Base-by-base conservation (phyloP, 2,888 invertebrate genomes). In the Ectropis crepuscularia region DNA sequence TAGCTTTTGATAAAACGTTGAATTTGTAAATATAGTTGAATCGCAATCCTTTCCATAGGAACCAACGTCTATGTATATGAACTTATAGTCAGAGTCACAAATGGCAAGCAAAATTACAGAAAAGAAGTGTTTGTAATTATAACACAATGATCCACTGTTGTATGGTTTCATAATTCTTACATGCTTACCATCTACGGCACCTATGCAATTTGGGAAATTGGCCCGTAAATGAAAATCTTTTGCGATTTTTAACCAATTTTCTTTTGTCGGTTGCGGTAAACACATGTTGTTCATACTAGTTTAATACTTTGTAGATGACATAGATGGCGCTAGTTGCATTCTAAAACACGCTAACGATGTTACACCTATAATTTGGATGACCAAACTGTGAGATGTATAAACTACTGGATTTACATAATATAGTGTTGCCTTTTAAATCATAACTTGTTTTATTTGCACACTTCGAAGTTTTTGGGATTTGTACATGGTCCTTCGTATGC, bases 71-170 rank as follows among this genome's bases (percentile, higher is more conserved):
- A 47, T 10, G 28, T 9, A 47, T 28, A 47, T 47, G 28, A 70
- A 45, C 42, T 57, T 57, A 53, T 67, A 71, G 48, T 71, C 57
- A 48, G 61, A 59, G 53, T 70, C 72, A 54, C 7, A 16, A 28
- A 47, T 63, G 43, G 69, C 66, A 50, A 72, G 50, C 37, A 69
- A 57, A 45, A 69, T 64, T 37, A 72, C 57, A 36, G 70, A 68
- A 49, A 67, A 67, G 63, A 60, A 47, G 4, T 47, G 47, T 28
- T 47, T 47, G 55, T 67, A 71, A 58, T 69, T 70, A 38, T 54
- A 69, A 57, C 62, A 66, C 45, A 63, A 43, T 53, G 68, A 67
- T 46, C 64, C 68, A 47, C 12, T 16, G 12, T 55, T 39, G 6
- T 0, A 38, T 8, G 57, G 62, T 48, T 62, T 63, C 6, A 50